phyloP scores from a whole-genome alignment of 2,888 invertebrate genomes.

The Allolobophora icterica region DNA sequence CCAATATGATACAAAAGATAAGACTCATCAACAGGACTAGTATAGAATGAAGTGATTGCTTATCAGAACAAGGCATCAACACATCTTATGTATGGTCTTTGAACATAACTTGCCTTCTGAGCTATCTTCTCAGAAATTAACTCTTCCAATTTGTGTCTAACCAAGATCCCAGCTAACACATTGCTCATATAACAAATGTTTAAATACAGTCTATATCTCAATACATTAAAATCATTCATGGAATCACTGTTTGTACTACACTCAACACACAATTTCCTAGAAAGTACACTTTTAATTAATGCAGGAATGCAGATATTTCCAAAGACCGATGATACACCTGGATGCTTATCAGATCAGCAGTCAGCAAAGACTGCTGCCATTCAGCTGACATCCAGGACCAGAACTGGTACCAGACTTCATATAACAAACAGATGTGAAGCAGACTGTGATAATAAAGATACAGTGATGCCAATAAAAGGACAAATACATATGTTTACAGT shows the following conservation, averaged over 20 bases:
- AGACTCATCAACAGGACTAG: no score
- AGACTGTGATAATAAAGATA: neutral
- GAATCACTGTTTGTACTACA: neutral
- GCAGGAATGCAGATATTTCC: neutral
- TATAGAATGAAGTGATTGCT: no score
- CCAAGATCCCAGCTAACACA: no score
- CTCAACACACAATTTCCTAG: neutral
- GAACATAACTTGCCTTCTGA: no score
- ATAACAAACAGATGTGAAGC: slow-evolving; percentile 11
- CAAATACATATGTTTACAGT: neutral
- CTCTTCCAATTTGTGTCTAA: no score
- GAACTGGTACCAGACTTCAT: neutral
- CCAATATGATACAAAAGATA: no score
- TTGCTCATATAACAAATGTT: no score
- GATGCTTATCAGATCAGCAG: neutral
- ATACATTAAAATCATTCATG: neutral
- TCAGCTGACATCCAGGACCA: neutral
- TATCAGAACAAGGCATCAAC: no score
- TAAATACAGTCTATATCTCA: neutral
- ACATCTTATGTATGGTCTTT: no score
- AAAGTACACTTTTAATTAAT: neutral
- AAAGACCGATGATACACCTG: neutral
- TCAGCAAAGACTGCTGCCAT: neutral
- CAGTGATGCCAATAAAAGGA: neutral
- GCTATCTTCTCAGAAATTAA: no score